Evolutionary conservation across 2,888 invertebrate genomes (phyloP), one percentile per base, ranked within the genome.

Genomic region (Zeuzera pyrina): DNA sequence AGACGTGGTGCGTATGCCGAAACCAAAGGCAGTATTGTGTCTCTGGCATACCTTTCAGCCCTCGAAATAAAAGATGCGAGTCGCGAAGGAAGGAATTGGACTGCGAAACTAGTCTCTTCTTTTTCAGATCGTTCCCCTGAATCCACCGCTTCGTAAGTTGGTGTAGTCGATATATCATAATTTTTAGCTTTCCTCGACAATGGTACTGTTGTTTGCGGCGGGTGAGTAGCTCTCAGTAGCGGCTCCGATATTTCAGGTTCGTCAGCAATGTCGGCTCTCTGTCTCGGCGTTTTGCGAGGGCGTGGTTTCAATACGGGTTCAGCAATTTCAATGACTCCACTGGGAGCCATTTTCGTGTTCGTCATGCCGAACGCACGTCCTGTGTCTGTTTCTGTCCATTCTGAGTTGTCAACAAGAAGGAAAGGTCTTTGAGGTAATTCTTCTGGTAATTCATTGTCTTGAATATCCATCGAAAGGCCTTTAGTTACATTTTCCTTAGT

Each of bases 1-100:
- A 92, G 87, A 35, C 88, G 88, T 0, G 93, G 92, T 1, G 92
- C 91, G 62, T 92, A 91, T 26, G 90, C 90, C 8, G 92, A 92
- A 6, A 93, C 91, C 3, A 93, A 62, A 0, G 92, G 92, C 31
- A 92, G 63, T 2, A 93, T 76, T 0, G 91, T 92, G 59, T 92
- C 90, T 31, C 92, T 84, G 0, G 93, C 92, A 61, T 93, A 93
- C 29, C 89, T 85, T 55, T 94, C 94, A 0, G 93, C 94, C 46
- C 92, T 88, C 22, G 93, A 91, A 28, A 94, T 86, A 64, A 94
- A 88, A 3, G 90, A 89, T 1, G 92, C 92, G 2, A 94, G 67
- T 16, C 92, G 84, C 42, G 92, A 90, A 0, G 94, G 94, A 25
- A 94, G 72, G 52, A 92, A 87, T 60, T 94, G 94, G 0, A 94